A percentile compares a stretch with the other conserved stretches of the same genome.
phyloP scores from a whole-genome alignment of 2,888 invertebrate genomes.

The Volucella inflata region DNA sequence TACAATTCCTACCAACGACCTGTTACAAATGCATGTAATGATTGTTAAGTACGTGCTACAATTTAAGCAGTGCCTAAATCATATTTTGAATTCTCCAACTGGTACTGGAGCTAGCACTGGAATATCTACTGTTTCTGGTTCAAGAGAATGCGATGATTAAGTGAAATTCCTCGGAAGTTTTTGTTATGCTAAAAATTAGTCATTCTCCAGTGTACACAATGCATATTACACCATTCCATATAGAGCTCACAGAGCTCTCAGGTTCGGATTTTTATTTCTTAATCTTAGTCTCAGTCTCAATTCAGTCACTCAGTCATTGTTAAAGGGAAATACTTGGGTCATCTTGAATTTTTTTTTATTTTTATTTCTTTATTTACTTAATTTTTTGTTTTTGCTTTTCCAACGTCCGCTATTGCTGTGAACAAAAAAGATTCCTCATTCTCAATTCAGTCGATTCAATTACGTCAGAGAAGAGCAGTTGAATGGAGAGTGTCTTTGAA shows the following conservation, averaged over 20 bases:
- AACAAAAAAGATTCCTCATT: background rate
- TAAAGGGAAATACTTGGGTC: conserved; percentile 57
- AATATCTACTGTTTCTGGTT: background rate
- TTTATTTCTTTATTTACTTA: background rate
- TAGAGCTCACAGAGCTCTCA: conserved; percentile 10
- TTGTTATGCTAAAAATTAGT: conserved; percentile 60
- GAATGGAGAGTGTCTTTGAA: conserved; percentile 60
- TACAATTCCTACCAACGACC: conserved; percentile 26
- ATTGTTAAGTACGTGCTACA: too few species aligned
- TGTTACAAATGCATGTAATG: conserved; percentile 17
- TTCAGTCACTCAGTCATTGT: conserved; percentile 25
- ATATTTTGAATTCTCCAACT: too few species aligned
- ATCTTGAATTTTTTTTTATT: conserved; percentile 50
- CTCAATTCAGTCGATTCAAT: conserved; percentile 47
- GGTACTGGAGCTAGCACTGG: too few species aligned
- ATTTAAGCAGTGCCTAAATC: too few species aligned
- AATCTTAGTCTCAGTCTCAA: too few species aligned
- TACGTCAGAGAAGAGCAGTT: conserved; percentile 64
- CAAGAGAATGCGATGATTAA: conserved; percentile 67
- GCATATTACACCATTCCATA: conserved; percentile 14
- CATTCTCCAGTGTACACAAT: conserved; percentile 35
- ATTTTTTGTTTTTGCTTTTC: background rate
- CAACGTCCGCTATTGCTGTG: conserved; percentile 2
- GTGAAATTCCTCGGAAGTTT: conserved; percentile 63
- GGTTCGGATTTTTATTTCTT: background rate